Evolutionary conservation across 2,113 vertebrate species (phyloP), one percentile per base, ranked within the genome.

Genomic region (Gobio gobio): DNA sequence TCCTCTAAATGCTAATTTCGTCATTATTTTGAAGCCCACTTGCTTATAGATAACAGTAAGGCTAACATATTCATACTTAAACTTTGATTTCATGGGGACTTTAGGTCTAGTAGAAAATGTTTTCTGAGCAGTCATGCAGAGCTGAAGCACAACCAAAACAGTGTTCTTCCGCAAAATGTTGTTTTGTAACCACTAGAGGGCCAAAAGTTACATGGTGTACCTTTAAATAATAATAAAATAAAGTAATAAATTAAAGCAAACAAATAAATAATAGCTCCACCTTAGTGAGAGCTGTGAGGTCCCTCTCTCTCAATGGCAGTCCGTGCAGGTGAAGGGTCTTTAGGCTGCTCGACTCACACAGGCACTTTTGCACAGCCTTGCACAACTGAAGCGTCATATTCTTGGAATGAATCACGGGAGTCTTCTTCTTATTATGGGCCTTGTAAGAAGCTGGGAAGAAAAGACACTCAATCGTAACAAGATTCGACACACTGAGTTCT

Each of bases 291-390:
- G 90, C 74, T 26, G 92, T 92, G 88, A 99, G 95, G 88, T 99
- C 98, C 93, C 94, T 93, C 86, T 97, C 95, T 89, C 97, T 95
- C 84, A 99, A 92, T 58, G 95, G 93, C 84, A 99, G 93, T 24
- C 97, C 96, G n/a, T 96, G 95, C 4, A 99, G 94, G 47, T 97
- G 96, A 81, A 99, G 91, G 63, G 91, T 96, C 93, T 94, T 96
- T 22, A 99, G 93, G 82, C 91, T 92, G 72, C 88, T 88, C 47
- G 97, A 99, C 47, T 93, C 63, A 83, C 86, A 92, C 85, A 99
- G 91, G 91, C 97, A 98, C 76, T 95, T 93, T 91, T 94, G 95
- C 82, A 99, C 86, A 79, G 97, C 94, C 91, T 94, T 97, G 90
- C 97, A 97, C 26, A 99, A 87, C 85, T 96, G 97, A 40, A 96